Conservation (phyloP, 2,888 invertebrate genomes). For the Ophonus ardosiacus region DNA sequence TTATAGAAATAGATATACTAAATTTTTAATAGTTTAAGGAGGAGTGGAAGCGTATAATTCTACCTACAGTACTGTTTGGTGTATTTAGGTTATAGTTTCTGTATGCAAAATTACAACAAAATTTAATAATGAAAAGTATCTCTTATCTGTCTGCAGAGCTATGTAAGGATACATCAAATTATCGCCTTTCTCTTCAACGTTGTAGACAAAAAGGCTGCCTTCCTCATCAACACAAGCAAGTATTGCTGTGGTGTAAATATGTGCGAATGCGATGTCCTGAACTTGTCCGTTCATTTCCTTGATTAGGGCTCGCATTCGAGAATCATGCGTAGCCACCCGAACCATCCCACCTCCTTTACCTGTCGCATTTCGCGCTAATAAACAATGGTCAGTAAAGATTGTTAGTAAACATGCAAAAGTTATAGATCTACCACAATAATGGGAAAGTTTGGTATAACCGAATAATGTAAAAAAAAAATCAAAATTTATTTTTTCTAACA, state of each 20-base stretch:
- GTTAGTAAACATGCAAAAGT: neutral
- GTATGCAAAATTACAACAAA: too few relatives aligned
- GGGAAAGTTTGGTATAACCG: too few relatives aligned
- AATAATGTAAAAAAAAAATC: too few relatives aligned
- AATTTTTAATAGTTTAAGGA: too few relatives aligned
- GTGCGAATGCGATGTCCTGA: conserved; percentile 95
- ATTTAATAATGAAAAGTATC: too few relatives aligned
- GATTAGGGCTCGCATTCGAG: conserved; percentile 86
- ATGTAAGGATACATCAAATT: conserved; percentile 78
- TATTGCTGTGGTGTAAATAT: conserved; percentile 86
- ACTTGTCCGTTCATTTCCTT: conserved; percentile 93
- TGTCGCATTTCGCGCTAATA: conserved; percentile 65
- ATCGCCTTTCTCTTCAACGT: conserved; percentile 82
- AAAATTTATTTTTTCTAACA: too few relatives aligned
- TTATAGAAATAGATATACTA: too few relatives aligned
- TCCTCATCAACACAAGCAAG: conserved; percentile 92
- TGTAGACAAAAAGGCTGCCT: conserved; percentile 90
- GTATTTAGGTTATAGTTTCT: too few relatives aligned
- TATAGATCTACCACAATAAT: neutral
- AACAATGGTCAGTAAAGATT: conserved; percentile 1
- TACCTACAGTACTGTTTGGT: too few relatives aligned
- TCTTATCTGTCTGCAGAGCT: too few relatives aligned
- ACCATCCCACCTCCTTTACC: conserved; percentile 84
- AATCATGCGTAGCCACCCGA: conserved; percentile 88
- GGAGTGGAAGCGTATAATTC: too few relatives aligned